These are phyloP conservation scores for Cochlearius cochlearius DNA, from an alignment of 2,113 vertebrate genomes.

Conservation along the genomic window DNA sequence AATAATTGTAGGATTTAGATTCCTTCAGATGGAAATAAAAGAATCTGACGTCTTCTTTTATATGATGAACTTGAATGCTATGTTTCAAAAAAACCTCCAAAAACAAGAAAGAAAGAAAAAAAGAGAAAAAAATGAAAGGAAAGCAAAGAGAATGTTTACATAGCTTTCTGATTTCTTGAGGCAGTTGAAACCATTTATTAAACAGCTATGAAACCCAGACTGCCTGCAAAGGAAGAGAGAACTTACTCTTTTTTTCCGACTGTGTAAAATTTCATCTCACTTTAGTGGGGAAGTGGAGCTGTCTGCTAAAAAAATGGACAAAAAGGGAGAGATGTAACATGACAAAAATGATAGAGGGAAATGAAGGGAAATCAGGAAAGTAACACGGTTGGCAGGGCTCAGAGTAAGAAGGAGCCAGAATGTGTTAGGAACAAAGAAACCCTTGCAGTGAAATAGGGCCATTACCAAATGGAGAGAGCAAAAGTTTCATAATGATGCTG, in stretches of 20 bases:
- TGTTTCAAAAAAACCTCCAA: background rate
- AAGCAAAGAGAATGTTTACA: background rate
- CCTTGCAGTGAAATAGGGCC: background rate
- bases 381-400: background rate
- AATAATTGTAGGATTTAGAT: background rate
- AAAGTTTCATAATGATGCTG: background rate
- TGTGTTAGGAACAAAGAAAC: background rate
- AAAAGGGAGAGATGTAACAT: background rate
- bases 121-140: rapidly evolving
- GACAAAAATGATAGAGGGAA: background rate
- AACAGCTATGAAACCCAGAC: background rate
- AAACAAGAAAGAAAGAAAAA: background rate
- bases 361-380: background rate
- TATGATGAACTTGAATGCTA: background rate
- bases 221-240: background rate
- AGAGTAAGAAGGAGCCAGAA: background rate
- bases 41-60: background rate
- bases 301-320: background rate
- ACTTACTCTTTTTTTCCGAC: background rate
- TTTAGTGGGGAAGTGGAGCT: background rate
- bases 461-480: background rate
- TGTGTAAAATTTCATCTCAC: background rate
- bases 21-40: background rate
- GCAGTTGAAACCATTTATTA: background rate
- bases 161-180: background rate